A percentile compares a stretch with the other conserved stretches of the same genome.
phyloP scores from a whole-genome alignment of 1,140 invertebrate genomes.

The Drosophila tristis region DNA sequence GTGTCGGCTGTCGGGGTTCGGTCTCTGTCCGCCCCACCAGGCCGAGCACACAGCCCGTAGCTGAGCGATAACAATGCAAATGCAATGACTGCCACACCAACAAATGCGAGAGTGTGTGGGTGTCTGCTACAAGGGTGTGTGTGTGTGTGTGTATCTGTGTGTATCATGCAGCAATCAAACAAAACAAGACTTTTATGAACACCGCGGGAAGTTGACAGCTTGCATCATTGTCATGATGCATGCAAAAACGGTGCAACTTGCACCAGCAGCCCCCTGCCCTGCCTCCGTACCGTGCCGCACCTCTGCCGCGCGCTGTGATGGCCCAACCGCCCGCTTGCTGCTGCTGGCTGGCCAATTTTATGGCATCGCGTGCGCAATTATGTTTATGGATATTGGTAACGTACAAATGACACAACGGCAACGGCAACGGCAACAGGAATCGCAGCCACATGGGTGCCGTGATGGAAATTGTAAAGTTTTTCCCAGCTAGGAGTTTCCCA shows the following conservation, averaged over 20 bases:
- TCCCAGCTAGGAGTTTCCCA: background rate
- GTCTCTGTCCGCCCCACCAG: too few relatives aligned
- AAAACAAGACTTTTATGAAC: constrained; percentile 81
- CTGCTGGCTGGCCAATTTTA: constrained; percentile 62
- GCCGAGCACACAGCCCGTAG: constrained; percentile 62
- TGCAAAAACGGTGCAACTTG: constrained; percentile 58
- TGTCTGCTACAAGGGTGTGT: too few relatives aligned
- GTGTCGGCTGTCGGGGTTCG: background rate
- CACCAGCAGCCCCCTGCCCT: background rate
- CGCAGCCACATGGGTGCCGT: constrained; percentile 29
- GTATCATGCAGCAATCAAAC: constrained; percentile 67
- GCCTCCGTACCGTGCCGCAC: background rate
- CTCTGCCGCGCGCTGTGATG: too few relatives aligned
- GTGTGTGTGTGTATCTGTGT: constrained; percentile 21
- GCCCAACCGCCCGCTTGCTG: background rate
- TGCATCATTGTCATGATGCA: constrained; percentile 76
- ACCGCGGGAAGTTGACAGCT: constrained; percentile 82
- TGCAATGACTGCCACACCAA: constrained; percentile 50
- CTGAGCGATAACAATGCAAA: constrained; percentile 80
- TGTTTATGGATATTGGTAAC: constrained; percentile 69
- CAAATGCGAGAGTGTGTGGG: constrained; percentile 14
- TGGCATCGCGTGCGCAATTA: constrained; percentile 78
- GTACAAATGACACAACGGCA: constrained; percentile 41
- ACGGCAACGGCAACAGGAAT: constrained; percentile 22
- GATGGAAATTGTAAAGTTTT: constrained; percentile 4